Evolutionary conservation across 1,140 invertebrate genomes (phyloP).

Genomic region (Rhagoletis pomonella): DNA sequence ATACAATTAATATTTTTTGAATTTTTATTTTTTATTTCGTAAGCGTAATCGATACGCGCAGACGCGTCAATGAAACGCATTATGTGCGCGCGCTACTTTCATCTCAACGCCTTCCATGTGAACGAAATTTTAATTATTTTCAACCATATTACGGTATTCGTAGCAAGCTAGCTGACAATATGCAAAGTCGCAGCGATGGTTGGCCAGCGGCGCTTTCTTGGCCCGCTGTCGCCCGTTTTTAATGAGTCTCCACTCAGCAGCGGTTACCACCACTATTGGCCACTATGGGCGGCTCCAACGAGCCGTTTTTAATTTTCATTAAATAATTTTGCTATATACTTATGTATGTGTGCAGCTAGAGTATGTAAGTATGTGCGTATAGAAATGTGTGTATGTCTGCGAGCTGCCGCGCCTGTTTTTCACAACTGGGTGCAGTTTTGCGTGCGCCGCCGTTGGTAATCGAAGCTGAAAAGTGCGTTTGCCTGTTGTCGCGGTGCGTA

Average conservation of each 20-base stretch:
- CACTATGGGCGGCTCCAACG: neutral
- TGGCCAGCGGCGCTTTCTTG: neutral
- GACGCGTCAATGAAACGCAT: neutral
- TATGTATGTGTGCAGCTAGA: too few relatives aligned
- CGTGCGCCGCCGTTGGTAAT: conserved; percentile 8
- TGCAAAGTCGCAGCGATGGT: too few relatives aligned
- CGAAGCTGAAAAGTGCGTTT: conserved; percentile 11
- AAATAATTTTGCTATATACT: neutral
- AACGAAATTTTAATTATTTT: conserved; percentile 15
- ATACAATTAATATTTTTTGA: neutral
- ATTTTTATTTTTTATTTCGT: neutral
- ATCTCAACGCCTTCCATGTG: neutral
- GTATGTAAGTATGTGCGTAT: neutral
- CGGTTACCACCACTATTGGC: too few relatives aligned
- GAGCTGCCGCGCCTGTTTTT: neutral
- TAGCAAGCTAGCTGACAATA: neutral
- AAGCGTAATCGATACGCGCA: neutral
- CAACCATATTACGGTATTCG: neutral
- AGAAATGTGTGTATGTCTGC: neutral
- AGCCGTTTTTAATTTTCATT: neutral
- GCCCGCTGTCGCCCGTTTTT: too few relatives aligned
- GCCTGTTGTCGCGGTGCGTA: neutral
- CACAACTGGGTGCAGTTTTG: neutral
- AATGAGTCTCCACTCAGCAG: too few relatives aligned
- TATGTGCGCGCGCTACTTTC: too few relatives aligned